Conservation (phyloP, 2,888 invertebrate genomes). For the Agonum fuliginosum region DNA sequence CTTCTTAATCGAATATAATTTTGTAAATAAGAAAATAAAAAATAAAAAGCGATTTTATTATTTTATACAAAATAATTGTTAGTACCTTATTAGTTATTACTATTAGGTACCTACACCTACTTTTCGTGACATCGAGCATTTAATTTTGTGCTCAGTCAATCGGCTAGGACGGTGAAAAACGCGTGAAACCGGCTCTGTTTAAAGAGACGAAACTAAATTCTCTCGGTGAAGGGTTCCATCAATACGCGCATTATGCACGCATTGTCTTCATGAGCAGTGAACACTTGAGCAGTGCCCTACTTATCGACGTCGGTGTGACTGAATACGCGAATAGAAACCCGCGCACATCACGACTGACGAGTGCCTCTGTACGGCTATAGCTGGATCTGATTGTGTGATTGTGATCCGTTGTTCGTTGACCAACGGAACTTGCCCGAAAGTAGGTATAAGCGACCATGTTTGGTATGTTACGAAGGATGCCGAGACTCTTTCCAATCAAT, state of each 20-base stretch:
- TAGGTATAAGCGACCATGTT: conserved; percentile 30
- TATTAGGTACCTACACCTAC: too few species aligned
- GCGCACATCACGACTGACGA: not conserved
- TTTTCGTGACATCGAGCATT: too few species aligned
- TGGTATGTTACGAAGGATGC: conserved; percentile 16
- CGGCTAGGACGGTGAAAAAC: too few species aligned
- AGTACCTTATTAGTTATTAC: too few species aligned
- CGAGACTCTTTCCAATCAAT: not conserved
- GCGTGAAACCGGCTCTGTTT: too few species aligned
- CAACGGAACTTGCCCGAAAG: conserved; percentile 38
- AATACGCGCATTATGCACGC: not conserved
- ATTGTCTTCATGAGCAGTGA: not conserved
- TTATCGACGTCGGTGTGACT: not conserved
- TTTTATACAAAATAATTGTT: too few species aligned
- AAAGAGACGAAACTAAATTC: too few species aligned
- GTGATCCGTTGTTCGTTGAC: conserved; percentile 22
- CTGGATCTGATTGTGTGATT: conserved; percentile 15
- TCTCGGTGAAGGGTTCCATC: conserved; percentile 16
- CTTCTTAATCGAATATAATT: too few species aligned
- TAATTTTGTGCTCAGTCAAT: too few species aligned
- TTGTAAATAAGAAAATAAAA: too few species aligned
- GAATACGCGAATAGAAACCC: conserved; percentile 25
- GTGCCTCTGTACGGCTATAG: conserved; percentile 3
- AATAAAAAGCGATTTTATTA: too few species aligned
- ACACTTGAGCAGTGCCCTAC: conserved; percentile 14